phyloP scores from a whole-genome alignment of 2,888 invertebrate genomes.

The Micoletzkya japonica region DNA sequence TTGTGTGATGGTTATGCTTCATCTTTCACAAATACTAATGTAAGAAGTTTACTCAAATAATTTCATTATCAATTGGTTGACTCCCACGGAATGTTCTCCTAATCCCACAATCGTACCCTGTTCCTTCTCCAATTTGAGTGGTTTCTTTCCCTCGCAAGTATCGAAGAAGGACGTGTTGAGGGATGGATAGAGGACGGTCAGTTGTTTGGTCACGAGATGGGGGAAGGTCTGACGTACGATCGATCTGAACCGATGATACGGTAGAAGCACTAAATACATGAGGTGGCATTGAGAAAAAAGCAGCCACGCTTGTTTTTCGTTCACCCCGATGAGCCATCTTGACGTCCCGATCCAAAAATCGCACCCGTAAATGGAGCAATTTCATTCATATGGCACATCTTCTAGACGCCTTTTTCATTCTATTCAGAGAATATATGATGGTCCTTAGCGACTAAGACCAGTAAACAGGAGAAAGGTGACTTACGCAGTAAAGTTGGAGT shows the following conservation, averaged over 20 bases:
- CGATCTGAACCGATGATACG: slow-evolving; percentile 18
- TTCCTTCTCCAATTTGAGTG: slow-evolving; percentile 44
- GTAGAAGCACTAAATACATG: too few relatives aligned
- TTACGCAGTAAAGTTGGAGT: slow-evolving; percentile 85
- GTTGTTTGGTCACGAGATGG: slow-evolving; percentile 65
- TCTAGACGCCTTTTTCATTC: slow-evolving; percentile 66
- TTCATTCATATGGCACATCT: background rate
- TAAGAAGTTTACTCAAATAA: too few relatives aligned
- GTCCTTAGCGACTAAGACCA: background rate
- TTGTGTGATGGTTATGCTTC: background rate
- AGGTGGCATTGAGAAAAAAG: too few relatives aligned
- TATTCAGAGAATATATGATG: background rate
- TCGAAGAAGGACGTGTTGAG: slow-evolving; percentile 76
- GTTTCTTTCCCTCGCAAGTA: slow-evolving; percentile 25
- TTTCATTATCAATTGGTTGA: too few relatives aligned
- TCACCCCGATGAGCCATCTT: too few relatives aligned
- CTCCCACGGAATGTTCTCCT: too few relatives aligned
- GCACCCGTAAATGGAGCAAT: too few relatives aligned
- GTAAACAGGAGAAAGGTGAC: slow-evolving; percentile 30
- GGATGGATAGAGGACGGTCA: slow-evolving; percentile 90
- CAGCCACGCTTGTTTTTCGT: too few relatives aligned
- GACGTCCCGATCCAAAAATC: too few relatives aligned
- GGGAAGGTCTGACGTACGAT: slow-evolving; percentile 24
- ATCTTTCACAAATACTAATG: too few relatives aligned
- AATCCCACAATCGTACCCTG: background rate